These are phyloP conservation scores for Strigamia crassipes DNA, from an alignment of 2,888 invertebrate genomes.

Conservation along the genomic window DNA sequence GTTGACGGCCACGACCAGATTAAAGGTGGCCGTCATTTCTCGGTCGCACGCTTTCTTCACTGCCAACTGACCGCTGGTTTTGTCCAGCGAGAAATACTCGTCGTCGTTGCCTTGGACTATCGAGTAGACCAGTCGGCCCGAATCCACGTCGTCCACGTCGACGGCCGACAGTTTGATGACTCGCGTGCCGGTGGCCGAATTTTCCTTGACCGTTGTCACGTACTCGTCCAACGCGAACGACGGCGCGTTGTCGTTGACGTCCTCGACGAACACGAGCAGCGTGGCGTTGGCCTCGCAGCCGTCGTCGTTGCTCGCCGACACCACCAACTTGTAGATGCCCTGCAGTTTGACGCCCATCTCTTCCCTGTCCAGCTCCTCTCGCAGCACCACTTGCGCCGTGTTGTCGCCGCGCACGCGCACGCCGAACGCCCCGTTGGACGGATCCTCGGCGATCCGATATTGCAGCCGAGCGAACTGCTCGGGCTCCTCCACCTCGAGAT, in stretches of 20 bases:
- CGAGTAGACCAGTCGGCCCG: constrained; percentile 52
- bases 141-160: constrained; percentile 54
- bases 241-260: constrained; percentile 55
- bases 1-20: constrained; percentile 29
- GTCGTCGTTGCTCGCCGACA: constrained; percentile 52
- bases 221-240: constrained; percentile 53
- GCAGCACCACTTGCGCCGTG: constrained; percentile 52
- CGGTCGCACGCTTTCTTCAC: constrained; percentile 70
- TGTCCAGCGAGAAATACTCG: constrained; percentile 72
- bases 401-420: constrained; percentile 51
- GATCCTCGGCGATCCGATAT: constrained; percentile 54
- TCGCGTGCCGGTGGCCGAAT: constrained; percentile 53
- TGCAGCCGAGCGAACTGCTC: constrained; percentile 51
- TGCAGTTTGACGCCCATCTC: constrained; percentile 53
- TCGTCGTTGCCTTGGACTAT: constrained; percentile 67
- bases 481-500: constrained; percentile 53
- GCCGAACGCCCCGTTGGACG: constrained; percentile 51
- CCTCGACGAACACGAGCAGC: constrained; percentile 53
- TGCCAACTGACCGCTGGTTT: constrained; percentile 67
- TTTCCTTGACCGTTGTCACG: constrained; percentile 54
- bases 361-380: constrained; percentile 54
- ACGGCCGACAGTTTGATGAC: constrained; percentile 53
- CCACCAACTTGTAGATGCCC: constrained; percentile 52
- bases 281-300: constrained; percentile 53
- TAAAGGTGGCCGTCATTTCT: constrained; percentile 71